Base-by-base conservation (phyloP, 30 jellyfish, hydroid and myxozoan genomes). In the Turritopsis rubra region DNA sequence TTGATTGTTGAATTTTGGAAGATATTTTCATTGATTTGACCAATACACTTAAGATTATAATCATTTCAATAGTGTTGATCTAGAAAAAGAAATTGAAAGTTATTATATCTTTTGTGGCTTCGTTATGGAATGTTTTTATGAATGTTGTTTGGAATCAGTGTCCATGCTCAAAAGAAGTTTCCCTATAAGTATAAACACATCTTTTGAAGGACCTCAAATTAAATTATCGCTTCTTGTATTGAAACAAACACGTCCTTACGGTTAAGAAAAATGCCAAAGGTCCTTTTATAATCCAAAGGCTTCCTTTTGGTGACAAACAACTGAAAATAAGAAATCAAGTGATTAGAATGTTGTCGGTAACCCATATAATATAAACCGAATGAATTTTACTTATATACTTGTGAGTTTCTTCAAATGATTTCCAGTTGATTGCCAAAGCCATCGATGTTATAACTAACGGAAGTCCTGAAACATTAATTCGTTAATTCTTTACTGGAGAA, bases 221-320 rank as follows among this genome's bases (percentile, higher is more conserved):
- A n/a, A n/a, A n/a, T n/a, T n/a, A n/a, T n/a, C n/a, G n/a, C n/a
- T n/a, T 41, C 60, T 41, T 41, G 13, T 13, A 13, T 41, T 41
- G 9, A 13, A 5, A 3, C 9, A 41, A 13, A 41, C 5, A 3
- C 13, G 60, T 41, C 13, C 60, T 23, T 74, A 86, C 93, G 27
- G 84, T 73, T 23, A 86, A 60, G 21, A 86, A 23, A n/a, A 79
- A 72, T 16, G 85, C 93, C 25, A 79, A 82, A 7, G 93, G 93
- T 3, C 88, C 88, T 71, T 79, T 86, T 75, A 86, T 41, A 8
- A 86, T 65, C 93, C 93, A 86, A 8, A 75, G 60, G 72, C 72
- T n/a, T 52, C 21, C 60, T 22, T 84, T 84, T 84, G 78, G 20
- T 20, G 87, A 68, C 21, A 79, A 21, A 84, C 93, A 86, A 1